Conservation (phyloP, 2,113 vertebrate genomes). For the Zosterops hypoxanthus region DNA sequence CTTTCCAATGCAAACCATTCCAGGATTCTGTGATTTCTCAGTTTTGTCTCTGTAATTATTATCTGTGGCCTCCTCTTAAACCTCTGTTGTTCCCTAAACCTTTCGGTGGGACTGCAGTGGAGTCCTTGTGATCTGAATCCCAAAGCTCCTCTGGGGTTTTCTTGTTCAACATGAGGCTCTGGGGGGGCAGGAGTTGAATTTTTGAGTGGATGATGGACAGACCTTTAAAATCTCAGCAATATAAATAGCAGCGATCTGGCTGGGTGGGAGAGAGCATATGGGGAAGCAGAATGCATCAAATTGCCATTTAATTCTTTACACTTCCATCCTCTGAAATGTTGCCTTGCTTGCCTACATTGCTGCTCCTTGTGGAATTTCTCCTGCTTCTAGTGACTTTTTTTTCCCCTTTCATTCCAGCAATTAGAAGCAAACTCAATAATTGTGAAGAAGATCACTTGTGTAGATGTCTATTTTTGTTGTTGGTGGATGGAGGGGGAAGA, state of each 20-base stretch:
- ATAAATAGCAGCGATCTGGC: slow-evolving; percentile 38
- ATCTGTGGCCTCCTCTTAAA: neutral
- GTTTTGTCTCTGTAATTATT: neutral
- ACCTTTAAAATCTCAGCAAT: slow-evolving; percentile 28
- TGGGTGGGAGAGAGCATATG: slow-evolving; percentile 58
- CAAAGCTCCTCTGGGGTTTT: neutral
- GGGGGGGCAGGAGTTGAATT: slow-evolving; percentile 19
- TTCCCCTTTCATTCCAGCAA: slow-evolving; percentile 17
- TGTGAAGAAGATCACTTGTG: neutral
- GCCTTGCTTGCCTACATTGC: slow-evolving; percentile 30
- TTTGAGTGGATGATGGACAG: slow-evolving; percentile 29
- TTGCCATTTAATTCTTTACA: slow-evolving; percentile 53
- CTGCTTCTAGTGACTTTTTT: slow-evolving; percentile 28
- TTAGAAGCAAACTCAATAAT: slow-evolving; percentile 38
- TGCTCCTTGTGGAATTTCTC: slow-evolving; percentile 45
- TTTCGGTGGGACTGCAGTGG: neutral
- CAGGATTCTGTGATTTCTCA: neutral
- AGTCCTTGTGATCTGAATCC: neutral
- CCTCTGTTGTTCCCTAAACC: neutral
- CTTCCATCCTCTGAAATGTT: slow-evolving; percentile 42
- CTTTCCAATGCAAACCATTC: neutral
- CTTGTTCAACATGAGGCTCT: neutral
- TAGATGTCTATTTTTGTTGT: neutral
- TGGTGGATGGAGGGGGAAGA: slow-evolving; percentile 33
- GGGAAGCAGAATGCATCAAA: slow-evolving; percentile 45